Evolutionary conservation across 2,113 vertebrate genomes (phyloP).

Genomic region (Setophaga petechia): DNA sequence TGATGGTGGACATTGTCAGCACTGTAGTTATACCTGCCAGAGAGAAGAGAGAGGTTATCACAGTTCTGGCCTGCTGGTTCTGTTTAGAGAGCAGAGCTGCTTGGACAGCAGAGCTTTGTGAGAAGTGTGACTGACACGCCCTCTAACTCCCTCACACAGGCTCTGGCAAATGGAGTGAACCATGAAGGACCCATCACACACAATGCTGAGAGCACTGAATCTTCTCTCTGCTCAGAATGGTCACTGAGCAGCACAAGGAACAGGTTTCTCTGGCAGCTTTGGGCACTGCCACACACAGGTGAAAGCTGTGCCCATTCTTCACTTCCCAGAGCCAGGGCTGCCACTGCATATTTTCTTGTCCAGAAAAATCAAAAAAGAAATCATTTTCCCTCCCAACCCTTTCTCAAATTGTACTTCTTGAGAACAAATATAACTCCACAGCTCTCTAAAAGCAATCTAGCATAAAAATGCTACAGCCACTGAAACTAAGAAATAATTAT

Average conservation of each 20-base stretch:
- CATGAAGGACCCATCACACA: neutral
- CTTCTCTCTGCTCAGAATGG: neutral
- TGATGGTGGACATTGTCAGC: conserved; percentile 92
- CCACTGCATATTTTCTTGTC: neutral
- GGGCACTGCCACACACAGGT: neutral
- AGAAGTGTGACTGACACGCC: neutral
- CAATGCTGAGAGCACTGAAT: neutral
- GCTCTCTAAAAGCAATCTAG: neutral
- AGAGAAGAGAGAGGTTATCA: neutral
- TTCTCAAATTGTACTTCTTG: neutral
- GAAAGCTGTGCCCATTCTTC: neutral
- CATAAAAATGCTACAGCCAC: neutral
- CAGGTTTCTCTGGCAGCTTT: neutral
- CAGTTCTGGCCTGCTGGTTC: neutral
- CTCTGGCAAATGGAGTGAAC: neutral
- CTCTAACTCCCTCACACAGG: neutral
- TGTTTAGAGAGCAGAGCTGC: neutral
- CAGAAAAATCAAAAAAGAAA: neutral
- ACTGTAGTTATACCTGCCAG: conserved; percentile 88
- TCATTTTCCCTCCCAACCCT: neutral
- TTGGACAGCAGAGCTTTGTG: neutral
- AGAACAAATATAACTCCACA: neutral
- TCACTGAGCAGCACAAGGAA: neutral
- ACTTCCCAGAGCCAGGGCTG: neutral
- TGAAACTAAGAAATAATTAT: neutral